Percentiles rank a stretch among this genome's conserved stretches.
Conservation (phyloP, 1,140 invertebrate genomes). For the Ylistrum balloti region DNA sequence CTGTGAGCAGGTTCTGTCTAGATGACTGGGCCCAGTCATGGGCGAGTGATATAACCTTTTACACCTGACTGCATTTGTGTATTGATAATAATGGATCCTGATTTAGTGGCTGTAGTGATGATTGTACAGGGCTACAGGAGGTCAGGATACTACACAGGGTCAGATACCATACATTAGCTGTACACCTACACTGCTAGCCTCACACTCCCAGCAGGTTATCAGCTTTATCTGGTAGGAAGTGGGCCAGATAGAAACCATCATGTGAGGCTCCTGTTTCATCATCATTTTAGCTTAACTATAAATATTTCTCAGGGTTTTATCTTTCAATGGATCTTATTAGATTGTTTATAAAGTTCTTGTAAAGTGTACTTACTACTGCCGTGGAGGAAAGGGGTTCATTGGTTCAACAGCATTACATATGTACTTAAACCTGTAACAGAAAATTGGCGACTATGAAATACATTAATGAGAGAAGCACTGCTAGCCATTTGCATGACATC, state of each 20-base stretch:
- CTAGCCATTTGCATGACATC: no score
- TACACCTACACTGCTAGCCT: neutral
- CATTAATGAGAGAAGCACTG: no score
- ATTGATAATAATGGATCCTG: neutral
- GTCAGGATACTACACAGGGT: neutral
- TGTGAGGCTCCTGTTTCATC: neutral
- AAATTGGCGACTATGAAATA: no score
- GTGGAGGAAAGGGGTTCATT: no score
- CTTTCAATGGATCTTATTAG: neutral
- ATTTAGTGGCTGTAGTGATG: no score
- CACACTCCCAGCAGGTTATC: neutral
- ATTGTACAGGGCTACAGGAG: neutral
- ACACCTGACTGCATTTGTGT: slow-evolving; percentile 22
- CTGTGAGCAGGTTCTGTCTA: neutral
- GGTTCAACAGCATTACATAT: no score
- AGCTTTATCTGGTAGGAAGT: neutral
- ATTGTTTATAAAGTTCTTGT: neutral
- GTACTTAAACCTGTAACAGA: no score
- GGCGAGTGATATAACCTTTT: neutral
- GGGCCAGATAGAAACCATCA: no score
- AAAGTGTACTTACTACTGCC: no score
- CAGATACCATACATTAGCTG: neutral
- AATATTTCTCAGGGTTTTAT: neutral
- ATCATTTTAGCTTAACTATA: neutral
- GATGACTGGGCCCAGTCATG: neutral